Conservation (phyloP, 64 coral and sea anemone genomes). For the Pachyseris speciosa region DNA sequence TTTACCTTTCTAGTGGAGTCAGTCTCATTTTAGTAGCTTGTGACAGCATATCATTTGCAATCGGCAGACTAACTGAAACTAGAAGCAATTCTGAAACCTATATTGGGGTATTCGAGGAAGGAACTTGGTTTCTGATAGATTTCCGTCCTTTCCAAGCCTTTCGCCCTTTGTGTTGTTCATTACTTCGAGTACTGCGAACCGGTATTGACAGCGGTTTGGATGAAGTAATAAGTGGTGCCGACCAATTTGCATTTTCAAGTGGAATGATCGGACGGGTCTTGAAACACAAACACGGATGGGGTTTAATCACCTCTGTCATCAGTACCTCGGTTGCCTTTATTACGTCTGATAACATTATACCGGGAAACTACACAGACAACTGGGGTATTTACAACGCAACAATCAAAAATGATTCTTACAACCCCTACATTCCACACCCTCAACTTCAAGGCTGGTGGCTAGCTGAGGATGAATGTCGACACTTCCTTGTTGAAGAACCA, state of each 20-base stretch:
- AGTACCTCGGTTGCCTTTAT: slow-evolving; percentile 1
- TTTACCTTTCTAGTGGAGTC: slow-evolving; percentile 69
- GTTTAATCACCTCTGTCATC: slow-evolving; percentile 37
- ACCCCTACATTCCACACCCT: slow-evolving; percentile 11
- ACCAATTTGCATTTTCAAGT: slow-evolving; percentile 21
- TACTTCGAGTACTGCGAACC: slow-evolving; percentile 12
- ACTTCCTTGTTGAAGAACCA: slow-evolving; percentile 58
- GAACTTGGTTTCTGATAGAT: slow-evolving; percentile 72
- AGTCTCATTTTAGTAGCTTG: slow-evolving; percentile 69
- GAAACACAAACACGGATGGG: slow-evolving; percentile 7
- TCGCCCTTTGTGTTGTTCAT: background rate
- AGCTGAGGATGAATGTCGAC: slow-evolving; percentile 76
- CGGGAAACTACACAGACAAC: slow-evolving; percentile 35
- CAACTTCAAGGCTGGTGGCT: slow-evolving; percentile 84
- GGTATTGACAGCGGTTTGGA: background rate
- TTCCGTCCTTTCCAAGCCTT: slow-evolving; percentile 64
- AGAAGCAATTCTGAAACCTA: background rate
- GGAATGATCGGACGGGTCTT: slow-evolving; percentile 18
- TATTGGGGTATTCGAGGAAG: slow-evolving; percentile 12
- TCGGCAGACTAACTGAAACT: slow-evolving; percentile 1
- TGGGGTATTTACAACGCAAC: slow-evolving; percentile 49
- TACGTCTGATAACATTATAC: background rate
- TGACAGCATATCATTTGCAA: slow-evolving; percentile 42
- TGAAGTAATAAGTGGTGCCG: slow-evolving; percentile 10
- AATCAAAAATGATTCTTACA: background rate